Percentiles rank a stretch among this genome's conserved stretches.
These are phyloP conservation scores for Muscicapa striata DNA, from an alignment of 2,797 vertebrate genomes.

Conservation along the genomic window DNA sequence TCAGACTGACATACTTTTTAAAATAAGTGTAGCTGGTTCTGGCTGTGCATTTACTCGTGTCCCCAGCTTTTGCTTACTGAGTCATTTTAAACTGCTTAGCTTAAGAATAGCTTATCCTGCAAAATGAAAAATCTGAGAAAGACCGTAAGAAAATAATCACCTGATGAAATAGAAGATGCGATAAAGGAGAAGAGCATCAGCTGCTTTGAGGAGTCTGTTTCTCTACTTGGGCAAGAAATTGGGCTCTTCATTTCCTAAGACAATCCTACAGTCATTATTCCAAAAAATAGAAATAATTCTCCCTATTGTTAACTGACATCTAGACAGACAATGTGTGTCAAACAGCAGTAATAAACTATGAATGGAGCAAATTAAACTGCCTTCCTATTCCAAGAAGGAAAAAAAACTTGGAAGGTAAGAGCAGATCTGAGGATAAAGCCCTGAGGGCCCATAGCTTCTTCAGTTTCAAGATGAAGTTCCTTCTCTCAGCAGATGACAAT, in stretches of 20 bases:
- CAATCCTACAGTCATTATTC: not conserved
- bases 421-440: not conserved
- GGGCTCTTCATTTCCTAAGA: not conserved
- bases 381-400: not conserved
- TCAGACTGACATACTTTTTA: not conserved
- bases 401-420: not conserved
- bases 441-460: not conserved
- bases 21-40: not conserved
- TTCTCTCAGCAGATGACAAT: not conserved
- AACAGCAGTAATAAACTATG: not conserved
- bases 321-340: not conserved
- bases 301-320: not conserved
- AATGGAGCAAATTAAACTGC: not conserved
- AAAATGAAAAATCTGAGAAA: conserved; percentile 16
- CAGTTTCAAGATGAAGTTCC: not conserved
- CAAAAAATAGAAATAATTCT: not conserved
- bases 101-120: not conserved
- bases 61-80: conserved; percentile 29
- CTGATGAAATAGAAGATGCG: not conserved
- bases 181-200: not conserved
- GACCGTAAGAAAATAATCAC: not conserved
- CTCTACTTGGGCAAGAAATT: not conserved
- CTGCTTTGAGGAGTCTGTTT: not conserved
- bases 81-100: conserved; percentile 12
- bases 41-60: not conserved